Evolutionary conservation across 2,888 invertebrate genomes (phyloP), one percentile per base, ranked within the genome.

Genomic region (Podotricha telesiphe): DNA sequence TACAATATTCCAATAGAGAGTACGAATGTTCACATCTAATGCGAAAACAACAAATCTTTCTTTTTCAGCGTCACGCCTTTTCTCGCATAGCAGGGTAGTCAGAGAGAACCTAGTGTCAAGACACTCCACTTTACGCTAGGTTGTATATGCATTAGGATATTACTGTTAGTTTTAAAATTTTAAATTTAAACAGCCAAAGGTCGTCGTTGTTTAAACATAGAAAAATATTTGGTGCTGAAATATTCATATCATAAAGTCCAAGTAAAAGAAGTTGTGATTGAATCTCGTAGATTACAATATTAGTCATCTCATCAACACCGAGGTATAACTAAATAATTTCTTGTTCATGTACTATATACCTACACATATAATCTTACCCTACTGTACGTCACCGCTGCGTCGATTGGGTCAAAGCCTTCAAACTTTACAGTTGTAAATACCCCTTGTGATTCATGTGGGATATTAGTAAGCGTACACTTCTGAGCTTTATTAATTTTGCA

Each of bases 351-450:
- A 37, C 15, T n/a, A 28, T 47, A 7, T 17, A 62, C 22, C 11
- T 62, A 62, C 34, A 62, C 28, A 45, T n/a, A 28, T 47, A 62
- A 28, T 47, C 47, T 28, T 13, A 62, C 47, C 61, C 62, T 37
- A 28, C 17, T 17, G 28, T 62, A 37, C 62, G 48, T 62, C 62
- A 37, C 48, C 62, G 28, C n/a, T 34, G 47, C 45, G 22, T n/a
- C 48, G 62, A 37, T 34, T 48, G 34, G 62, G 62, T 62, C 62
- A 34, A 45, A 37, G 48, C 62, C 62, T 62, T 62, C 47, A 62
- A 62, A 62, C 34, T 62, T 62, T 15, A 34, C 28, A 19, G 61
- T 61, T 47, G 47, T 48, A 47, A 37, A 62, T 48, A 62, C 62
- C 59, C 58, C 45, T 45, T 45, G 45, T 59, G 59, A 59, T 59